Base-by-base conservation (phyloP, 2,113 vertebrate species). In the Mesitornis unicolor region DNA sequence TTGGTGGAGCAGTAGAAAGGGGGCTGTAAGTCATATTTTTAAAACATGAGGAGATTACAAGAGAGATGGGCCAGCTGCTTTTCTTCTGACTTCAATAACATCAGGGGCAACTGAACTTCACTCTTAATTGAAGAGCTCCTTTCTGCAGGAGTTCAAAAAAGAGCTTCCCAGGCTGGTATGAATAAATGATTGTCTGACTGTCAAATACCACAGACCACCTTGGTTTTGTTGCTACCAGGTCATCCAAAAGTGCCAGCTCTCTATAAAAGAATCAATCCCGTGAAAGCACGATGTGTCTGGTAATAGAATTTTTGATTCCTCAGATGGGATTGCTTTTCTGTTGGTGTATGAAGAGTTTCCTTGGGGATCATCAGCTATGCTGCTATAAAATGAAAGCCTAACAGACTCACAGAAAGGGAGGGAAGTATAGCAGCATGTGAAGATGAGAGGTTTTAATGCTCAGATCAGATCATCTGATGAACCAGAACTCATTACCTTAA, bases 151-250 rank as follows among this genome's bases (percentile, higher is more conserved):
- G 65, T 85, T 95, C 8, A 25, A 74, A 82, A n/a, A 90, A 76
- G 35, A 70, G 36, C 88, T 96, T 96, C 50, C 33, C 47, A 89
- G 81, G 40, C 59, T 73, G 40, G 48, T 95, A 84, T 94, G 93
- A 92, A 85, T 90, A 91, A 96, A 80, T 94, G 92, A 96, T 96
- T 90, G 81, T 93, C 84, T 90, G 89, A 75, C 91, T 96, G 95
- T 94, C 93, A 95, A 54, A 84, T 33, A 61, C 74, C 64, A 83
- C 78, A 75, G 80, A 48, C 80, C 87, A 84, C 73, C 71, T 95
- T 87, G 82, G 94, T 93, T 95, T 87, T 91, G 38, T 77, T 91
- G 70, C 92, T 89, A 74, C 89, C 73, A 69, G 90, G 89, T 88
- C 84, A 93, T 91, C 80, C 83, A 92, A 67, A 97, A 96, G 90